phyloP scores from a whole-genome alignment of 2,113 vertebrate species.

The Nothoprocta perdicaria region DNA sequence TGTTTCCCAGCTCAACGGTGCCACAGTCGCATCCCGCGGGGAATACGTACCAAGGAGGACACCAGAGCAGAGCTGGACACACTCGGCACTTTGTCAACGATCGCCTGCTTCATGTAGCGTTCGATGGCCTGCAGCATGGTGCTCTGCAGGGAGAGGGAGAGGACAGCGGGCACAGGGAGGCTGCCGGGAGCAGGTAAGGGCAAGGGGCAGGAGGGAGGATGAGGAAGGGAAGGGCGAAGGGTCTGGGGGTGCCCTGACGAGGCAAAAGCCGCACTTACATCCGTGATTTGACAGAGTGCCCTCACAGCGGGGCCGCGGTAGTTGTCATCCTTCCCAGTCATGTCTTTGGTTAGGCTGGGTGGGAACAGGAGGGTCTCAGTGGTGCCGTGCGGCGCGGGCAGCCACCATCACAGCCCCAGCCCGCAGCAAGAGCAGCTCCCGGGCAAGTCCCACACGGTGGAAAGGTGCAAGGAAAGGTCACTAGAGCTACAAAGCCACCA shows the following conservation, averaged over 20 bases:
- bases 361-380: not conserved
- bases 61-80: conserved; percentile 86
- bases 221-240: not conserved
- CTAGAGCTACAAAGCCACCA: not conserved
- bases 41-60: conserved; percentile 80
- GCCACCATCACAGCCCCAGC: no score
- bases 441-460: not conserved
- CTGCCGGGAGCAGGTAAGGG: not conserved
- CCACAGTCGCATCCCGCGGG: rapidly evolving
- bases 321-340: conserved; percentile 87
- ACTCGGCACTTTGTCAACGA: conserved; percentile 85
- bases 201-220: not conserved
- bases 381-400: not conserved
- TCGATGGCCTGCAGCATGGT: conserved; percentile 86
- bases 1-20: not conserved
- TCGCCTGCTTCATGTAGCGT: conserved; percentile 87
- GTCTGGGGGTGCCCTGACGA: not conserved
- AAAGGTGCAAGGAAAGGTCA: not conserved
- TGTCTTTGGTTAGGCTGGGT: conserved; percentile 84
- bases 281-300: conserved; percentile 84
- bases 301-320: conserved; percentile 84
- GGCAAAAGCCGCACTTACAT: conserved; percentile 74
- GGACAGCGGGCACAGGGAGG: not conserved
- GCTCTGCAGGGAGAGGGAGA: conserved; percentile 69
- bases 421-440: not conserved